Conservation (phyloP, 2,113 vertebrate species). For the Rattus rattus region DNA sequence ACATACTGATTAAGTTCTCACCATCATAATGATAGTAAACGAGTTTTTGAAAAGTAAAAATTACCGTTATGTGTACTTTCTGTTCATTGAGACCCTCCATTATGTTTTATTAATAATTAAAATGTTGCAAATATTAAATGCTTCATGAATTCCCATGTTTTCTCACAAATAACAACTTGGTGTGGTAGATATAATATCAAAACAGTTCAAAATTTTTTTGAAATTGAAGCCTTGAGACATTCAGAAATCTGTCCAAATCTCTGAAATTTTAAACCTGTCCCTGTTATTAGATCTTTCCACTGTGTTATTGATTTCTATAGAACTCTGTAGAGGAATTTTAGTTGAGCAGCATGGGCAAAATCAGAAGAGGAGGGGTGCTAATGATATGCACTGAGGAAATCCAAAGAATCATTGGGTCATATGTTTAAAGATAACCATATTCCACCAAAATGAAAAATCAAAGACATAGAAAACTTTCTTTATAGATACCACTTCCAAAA, state of each 20-base stretch:
- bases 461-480: background rate
- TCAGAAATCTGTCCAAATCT: constrained; percentile 48
- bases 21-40: constrained; percentile 33
- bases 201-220: constrained; percentile 24
- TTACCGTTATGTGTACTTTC: background rate
- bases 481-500: background rate
- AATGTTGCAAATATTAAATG: constrained; percentile 3
- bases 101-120: constrained; percentile 55
- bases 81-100: background rate
- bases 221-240: constrained; percentile 59
- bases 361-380: background rate
- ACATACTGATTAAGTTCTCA: background rate
- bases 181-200: background rate
- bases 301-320: constrained; percentile 16
- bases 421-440: background rate
- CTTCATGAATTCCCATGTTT: background rate
- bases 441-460: background rate
- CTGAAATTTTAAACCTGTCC: constrained; percentile 61
- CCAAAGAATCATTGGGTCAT: background rate
- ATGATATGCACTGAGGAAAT: background rate
- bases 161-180: background rate
- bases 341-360: too few species aligned
- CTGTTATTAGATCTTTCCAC: constrained; percentile 28
- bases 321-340: background rate
- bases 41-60: constrained; percentile 17